These are phyloP conservation scores for Acanthoscelides obtectus DNA, from an alignment of 2,888 invertebrate species.

Conservation along the genomic window DNA sequence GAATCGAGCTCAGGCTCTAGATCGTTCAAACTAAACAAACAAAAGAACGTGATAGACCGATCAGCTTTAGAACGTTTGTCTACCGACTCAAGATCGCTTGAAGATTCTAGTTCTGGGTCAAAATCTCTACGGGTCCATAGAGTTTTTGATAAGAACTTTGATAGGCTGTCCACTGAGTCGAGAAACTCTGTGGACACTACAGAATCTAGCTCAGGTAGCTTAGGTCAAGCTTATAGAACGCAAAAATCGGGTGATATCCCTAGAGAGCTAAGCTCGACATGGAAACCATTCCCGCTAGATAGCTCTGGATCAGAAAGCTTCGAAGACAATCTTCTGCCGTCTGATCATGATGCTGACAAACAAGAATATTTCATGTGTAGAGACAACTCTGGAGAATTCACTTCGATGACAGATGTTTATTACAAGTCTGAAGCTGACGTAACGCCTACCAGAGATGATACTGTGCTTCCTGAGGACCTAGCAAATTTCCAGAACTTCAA, in stretches of 20 bases:
- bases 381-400: slow-evolving; percentile 40
- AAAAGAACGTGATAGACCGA: slow-evolving; percentile 22
- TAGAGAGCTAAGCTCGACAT: slow-evolving; percentile 71
- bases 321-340: slow-evolving; percentile 77
- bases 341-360: slow-evolving; percentile 59
- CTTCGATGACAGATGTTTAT: slow-evolving; percentile 37
- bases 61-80: neutral
- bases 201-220: slow-evolving; percentile 69
- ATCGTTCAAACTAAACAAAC: slow-evolving; percentile 12
- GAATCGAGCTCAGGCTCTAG: neutral
- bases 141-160: slow-evolving; percentile 40
- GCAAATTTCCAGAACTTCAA: slow-evolving; percentile 72
- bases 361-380: slow-evolving; percentile 45
- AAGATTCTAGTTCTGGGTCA: neutral
- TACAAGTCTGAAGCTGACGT: slow-evolving; percentile 48
- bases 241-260: slow-evolving; percentile 54
- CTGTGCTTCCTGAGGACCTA: slow-evolving; percentile 69
- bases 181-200: slow-evolving; percentile 70
- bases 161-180: slow-evolving; percentile 57
- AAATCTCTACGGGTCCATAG: slow-evolving; percentile 10
- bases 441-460: slow-evolving; percentile 57
- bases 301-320: slow-evolving; percentile 82
- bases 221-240: slow-evolving; percentile 62
- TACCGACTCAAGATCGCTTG: neutral
- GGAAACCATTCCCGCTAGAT: slow-evolving; percentile 79